These are phyloP conservation scores for Podilymbus podiceps DNA, from an alignment of 2,113 vertebrate species.

Conservation along the genomic window DNA sequence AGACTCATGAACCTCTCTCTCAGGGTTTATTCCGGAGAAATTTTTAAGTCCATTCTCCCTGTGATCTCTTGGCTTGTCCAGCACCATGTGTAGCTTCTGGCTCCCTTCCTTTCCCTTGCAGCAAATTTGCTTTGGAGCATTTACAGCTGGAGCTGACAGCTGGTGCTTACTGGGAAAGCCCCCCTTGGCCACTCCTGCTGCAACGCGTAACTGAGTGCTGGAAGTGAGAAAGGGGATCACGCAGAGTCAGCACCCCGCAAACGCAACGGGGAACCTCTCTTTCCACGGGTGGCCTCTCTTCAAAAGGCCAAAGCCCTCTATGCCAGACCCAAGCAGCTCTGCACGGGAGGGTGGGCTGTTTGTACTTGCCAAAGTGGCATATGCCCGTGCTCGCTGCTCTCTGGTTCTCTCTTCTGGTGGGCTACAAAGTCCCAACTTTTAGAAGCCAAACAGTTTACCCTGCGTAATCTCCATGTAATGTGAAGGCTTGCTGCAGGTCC, in stretches of 20 bases:
- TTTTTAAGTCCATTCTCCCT: neutral
- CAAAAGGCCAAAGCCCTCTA: neutral
- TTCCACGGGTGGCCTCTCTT: neutral
- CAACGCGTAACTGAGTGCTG: too few species aligned
- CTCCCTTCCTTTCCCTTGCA: neutral
- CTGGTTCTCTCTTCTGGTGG: neutral
- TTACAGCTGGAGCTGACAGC: neutral
- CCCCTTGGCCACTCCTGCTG: neutral
- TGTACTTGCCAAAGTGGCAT: neutral
- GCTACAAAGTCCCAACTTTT: neutral
- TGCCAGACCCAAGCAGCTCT: neutral
- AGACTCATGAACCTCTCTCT: neutral
- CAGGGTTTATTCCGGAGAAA: neutral
- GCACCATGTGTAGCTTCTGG: neutral
- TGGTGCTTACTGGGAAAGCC: neutral
- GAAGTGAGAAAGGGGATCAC: neutral
- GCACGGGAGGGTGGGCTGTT: neutral
- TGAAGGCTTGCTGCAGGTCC: neutral
- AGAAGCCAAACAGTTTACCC: neutral
- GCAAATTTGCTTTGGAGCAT: neutral
- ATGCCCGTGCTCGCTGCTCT: neutral
- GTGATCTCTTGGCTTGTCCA: neutral
- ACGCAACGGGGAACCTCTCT: too few species aligned
- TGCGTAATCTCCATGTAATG: fast-evolving
- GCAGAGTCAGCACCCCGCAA: fast-evolving